These are phyloP conservation scores for Geotrupes spiniger DNA, from an alignment of 2,888 invertebrate genomes.

Conservation along the genomic window DNA sequence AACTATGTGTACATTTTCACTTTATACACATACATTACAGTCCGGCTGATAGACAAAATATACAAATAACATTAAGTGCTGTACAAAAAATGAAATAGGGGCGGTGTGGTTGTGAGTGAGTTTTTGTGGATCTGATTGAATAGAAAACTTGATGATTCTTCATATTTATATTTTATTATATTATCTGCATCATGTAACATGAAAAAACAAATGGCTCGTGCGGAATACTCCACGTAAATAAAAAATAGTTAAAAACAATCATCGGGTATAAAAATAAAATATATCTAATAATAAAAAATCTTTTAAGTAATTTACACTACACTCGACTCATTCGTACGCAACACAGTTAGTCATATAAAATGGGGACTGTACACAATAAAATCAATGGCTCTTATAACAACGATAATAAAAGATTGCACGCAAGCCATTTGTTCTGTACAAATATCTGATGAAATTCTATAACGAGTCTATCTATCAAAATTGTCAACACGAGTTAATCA, in stretches of 20 bases:
- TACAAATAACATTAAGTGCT: slow-evolving; percentile 43
- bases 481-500: slow-evolving; percentile 53
- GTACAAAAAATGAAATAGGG: slow-evolving; percentile 24
- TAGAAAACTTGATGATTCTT: slow-evolving; percentile 30
- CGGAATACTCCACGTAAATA: slow-evolving; percentile 31
- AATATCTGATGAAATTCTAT: slow-evolving; percentile 49
- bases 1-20: slow-evolving; percentile 55
- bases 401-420: slow-evolving; percentile 47
- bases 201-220: slow-evolving; percentile 50
- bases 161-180: slow-evolving; percentile 35
- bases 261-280: slow-evolving; percentile 44
- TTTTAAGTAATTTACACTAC: slow-evolving; percentile 42
- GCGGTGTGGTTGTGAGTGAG: slow-evolving; percentile 6
- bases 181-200: slow-evolving; percentile 48
- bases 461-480: slow-evolving; percentile 53
- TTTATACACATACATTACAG: slow-evolving; percentile 54
- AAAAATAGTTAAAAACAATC: slow-evolving; percentile 29
- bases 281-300: slow-evolving; percentile 39
- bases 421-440: slow-evolving; percentile 53
- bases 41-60: slow-evolving; percentile 45
- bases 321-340: too few relatives aligned
- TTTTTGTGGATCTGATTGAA: slow-evolving; percentile 23
- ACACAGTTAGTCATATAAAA: slow-evolving; percentile 33
- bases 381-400: slow-evolving; percentile 48
- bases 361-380: slow-evolving; percentile 45